Evolutionary conservation across 2,113 vertebrate species (phyloP).

Genomic region (Cisticola juncidis): DNA sequence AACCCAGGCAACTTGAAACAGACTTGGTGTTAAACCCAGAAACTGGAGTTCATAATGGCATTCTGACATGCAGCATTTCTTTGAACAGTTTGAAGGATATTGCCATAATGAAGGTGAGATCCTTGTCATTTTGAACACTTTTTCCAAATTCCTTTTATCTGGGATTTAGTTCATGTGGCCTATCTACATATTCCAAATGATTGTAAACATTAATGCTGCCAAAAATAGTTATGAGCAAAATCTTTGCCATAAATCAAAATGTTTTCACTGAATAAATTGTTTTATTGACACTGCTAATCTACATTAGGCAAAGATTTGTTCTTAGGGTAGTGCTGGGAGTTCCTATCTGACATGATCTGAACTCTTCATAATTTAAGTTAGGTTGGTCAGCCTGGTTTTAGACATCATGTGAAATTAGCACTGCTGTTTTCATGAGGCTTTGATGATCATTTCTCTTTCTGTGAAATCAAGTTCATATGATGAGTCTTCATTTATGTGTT

Average conservation of each 20-base stretch:
- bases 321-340: neutral
- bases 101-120: neutral
- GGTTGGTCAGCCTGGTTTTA: neutral
- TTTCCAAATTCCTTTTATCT: neutral
- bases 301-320: neutral
- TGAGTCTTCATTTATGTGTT: neutral
- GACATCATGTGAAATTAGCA: neutral
- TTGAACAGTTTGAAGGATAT: neutral
- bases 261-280: neutral
- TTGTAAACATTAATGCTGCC: neutral
- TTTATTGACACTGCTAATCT: neutral
- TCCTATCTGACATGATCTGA: neutral
- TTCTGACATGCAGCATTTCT: neutral
- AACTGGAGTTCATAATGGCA: neutral
- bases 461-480: neutral
- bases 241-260: neutral
- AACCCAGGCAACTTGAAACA: neutral
- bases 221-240: neutral
- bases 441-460: neutral
- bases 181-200: neutral
- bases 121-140: neutral
- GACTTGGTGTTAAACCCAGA: neutral
- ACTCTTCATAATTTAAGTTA: neutral
- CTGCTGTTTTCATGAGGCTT: neutral
- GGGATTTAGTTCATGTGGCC: neutral